Base-by-base conservation (phyloP, 2,797 vertebrate genomes). In the Gallirallus australis region DNA sequence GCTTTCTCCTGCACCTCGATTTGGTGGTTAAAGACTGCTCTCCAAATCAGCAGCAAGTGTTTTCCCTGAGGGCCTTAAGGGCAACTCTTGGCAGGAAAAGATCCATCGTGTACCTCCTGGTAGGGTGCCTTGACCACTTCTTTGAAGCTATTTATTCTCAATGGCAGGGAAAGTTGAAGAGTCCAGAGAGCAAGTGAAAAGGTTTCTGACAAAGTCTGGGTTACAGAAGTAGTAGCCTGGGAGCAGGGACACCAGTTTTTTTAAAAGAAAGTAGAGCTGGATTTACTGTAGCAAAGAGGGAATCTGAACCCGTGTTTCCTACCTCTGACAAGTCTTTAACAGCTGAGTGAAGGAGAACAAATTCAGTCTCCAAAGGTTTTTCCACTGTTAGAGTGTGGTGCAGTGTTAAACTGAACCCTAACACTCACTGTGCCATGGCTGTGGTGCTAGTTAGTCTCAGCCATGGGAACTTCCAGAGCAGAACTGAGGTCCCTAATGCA, bases 141-240 rank as follows among this genome's bases (percentile, higher is more conserved):
- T 94, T 91, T 91, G 85, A 93, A 91, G 61, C 53, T 42, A 5
- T 66, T 82, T 77, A 48, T 45, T 66, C 8, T 11, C 53, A 12
- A 48, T 48, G 42, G 50, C 9, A 15, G 35, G 9, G 25, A 4
- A 1, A 37, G 3, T 9, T 66, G 25, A 7, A 25, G 54, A 47
- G 31, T 72, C 21, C 57, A 57, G 37, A 66, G 40, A 87, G 47
- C 27, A 65, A 81, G 42, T 56, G 6, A 30, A 88, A 90, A 80
- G 45, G 18, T 56, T 91, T 82, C 39, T 48, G 30, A 37, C 27
- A 54, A 35, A 39, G 56, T 31, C 42, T 73, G 39, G 35, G 48
- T 73, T 70, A 42, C 52, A 79, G 3, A 0, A 52, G 23, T 5
- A 52, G 23, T 5, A 30, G 42, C 27, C 50, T 52, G 25, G 39